Evolutionary conservation across 2,888 invertebrate genomes (phyloP).

Genomic region (Lasioglossum vierecki): DNA sequence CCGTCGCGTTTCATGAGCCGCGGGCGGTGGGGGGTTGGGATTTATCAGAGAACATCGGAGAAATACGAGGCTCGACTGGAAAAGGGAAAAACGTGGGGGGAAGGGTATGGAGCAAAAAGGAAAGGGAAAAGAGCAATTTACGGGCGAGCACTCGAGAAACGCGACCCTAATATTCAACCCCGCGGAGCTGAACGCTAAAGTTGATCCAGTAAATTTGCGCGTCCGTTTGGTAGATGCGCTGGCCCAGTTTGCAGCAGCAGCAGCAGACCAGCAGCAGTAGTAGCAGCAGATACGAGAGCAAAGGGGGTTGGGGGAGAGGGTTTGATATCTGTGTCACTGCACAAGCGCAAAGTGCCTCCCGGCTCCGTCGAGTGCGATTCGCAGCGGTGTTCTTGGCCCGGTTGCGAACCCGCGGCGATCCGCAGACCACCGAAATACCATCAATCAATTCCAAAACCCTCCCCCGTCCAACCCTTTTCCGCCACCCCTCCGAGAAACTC

Average conservation of each 20-base stretch:
- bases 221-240: slow-evolving; percentile 61
- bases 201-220: slow-evolving; percentile 65
- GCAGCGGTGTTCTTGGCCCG: slow-evolving; percentile 52
- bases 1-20: not conserved
- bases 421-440: slow-evolving; percentile 28
- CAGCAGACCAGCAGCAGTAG: not conserved
- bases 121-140: slow-evolving; percentile 11
- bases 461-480: not conserved
- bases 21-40: not conserved
- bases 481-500: not conserved
- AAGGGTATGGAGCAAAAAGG: not conserved
- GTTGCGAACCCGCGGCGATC: slow-evolving; percentile 25
- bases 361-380: slow-evolving; percentile 4
- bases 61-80: not conserved
- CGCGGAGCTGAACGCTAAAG: slow-evolving; percentile 35
- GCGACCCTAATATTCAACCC: slow-evolving; percentile 49
- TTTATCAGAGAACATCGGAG: not conserved
- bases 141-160: slow-evolving; percentile 22
- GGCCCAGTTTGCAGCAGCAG: slow-evolving; percentile 59
- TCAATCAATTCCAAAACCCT: not conserved
- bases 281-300: slow-evolving; percentile 33
- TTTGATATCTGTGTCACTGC: slow-evolving; percentile 58
- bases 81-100: not conserved
- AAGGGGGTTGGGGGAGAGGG: slow-evolving; percentile 35
- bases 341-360: slow-evolving; percentile 47